Evolutionary conservation across 2,888 invertebrate genomes (phyloP), one percentile per base, ranked within the genome.

Genomic region (Dryadula phaetusa): DNA sequence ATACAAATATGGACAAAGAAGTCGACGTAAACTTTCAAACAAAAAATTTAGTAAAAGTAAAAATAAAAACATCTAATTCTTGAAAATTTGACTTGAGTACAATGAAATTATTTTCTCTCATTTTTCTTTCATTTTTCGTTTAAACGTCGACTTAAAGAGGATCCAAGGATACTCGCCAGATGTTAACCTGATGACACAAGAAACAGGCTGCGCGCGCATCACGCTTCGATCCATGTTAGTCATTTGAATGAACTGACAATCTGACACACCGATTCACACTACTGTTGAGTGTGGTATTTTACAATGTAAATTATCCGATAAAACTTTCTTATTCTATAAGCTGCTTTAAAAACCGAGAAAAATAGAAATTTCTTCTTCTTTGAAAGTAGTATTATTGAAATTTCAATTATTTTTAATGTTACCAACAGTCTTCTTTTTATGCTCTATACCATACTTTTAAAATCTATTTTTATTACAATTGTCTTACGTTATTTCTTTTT

Each of bases 181-280:
- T 68, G 75, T 78, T 69, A 61, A 67, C 70, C 71, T 66, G 74
- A 74, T 70, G 72, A 71, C 53, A 77, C 76, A 74, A 76, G 72
- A 71, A 72, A 69, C 70, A 69, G 72, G 69, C 64, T 90, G 91
- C 91, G 91, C 91, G 91, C 91, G 91, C 90, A 91, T 58, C 70
- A 74, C 85, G 85, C 88, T 91, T 91, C 90, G 91, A 90, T 87
- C 78, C 73, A 61, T 74, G 75, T 79, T 78, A 74, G 77, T 77
- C 77, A 79, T 84, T 81, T 90, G 85, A 90, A 90, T 90, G 90
- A 89, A 88, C 82, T 80, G 79, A 80, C 80, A 88, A 89, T 88
- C 82, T 80, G 77, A 82, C 83, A 81, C 83, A 82, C 79, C 79
- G 77, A 79, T 72, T 74, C 76, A 75, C 76, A 75, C 75, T 76